These are phyloP conservation scores for Netelia melanura DNA, from an alignment of 2,888 invertebrate genomes.

Conservation along the genomic window DNA sequence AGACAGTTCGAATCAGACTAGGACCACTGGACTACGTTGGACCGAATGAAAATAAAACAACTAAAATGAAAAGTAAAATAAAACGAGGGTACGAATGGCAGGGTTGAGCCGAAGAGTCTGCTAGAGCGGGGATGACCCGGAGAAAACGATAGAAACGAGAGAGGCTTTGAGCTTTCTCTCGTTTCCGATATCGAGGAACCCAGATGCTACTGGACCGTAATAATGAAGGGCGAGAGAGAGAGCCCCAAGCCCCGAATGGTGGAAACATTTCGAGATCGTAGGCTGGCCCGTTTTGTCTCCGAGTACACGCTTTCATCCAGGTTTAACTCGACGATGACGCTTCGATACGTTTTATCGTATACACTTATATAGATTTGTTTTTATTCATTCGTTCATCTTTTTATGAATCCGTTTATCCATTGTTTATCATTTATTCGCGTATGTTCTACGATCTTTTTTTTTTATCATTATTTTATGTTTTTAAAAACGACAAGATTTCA, in stretches of 20 bases:
- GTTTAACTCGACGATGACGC: slow-evolving; percentile 31
- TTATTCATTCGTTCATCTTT: too few species aligned
- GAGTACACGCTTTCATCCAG: slow-evolving; percentile 23
- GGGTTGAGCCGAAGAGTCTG: slow-evolving; percentile 5
- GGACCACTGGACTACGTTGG: not conserved
- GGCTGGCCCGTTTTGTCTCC: slow-evolving; percentile 20
- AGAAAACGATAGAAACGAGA: slow-evolving; percentile 50
- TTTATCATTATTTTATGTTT: not conserved
- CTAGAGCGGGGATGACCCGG: slow-evolving; percentile 32
- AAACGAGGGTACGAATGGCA: slow-evolving; percentile 12
- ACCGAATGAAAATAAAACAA: slow-evolving; percentile 55
- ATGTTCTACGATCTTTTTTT: too few species aligned
- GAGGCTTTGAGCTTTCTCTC: slow-evolving; percentile 49
- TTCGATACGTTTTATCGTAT: slow-evolving; percentile 54
- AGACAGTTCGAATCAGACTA: slow-evolving; percentile 13
- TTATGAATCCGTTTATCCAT: too few species aligned
- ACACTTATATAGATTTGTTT: not conserved
- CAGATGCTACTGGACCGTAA: slow-evolving; percentile 66
- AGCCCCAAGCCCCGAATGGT: slow-evolving; percentile 19
- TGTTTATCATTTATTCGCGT: too few species aligned
- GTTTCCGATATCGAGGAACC: slow-evolving; percentile 65
- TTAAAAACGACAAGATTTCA: not conserved
- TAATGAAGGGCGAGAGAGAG: slow-evolving; percentile 62
- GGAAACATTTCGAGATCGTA: slow-evolving; percentile 21
- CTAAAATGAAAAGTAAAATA: slow-evolving; percentile 57